Evolutionary conservation across 2,113 vertebrate genomes (phyloP).

Genomic region (Felis chaus): DNA sequence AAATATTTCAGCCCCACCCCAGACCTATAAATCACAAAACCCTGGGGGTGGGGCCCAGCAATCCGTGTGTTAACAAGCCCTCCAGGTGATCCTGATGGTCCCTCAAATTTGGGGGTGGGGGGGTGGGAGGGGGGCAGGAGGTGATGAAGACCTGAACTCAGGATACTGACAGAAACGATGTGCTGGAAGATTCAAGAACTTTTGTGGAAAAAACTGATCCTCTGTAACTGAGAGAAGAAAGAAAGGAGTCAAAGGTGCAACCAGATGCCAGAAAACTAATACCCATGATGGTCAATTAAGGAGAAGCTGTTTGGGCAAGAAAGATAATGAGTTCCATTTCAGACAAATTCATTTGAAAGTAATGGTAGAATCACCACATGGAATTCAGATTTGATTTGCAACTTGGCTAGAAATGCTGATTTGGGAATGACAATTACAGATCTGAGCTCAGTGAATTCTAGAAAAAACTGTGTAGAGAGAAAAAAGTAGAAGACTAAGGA

Average conservation of each 20-base stretch:
- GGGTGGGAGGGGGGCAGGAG: not conserved
- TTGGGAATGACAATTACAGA: conserved; percentile 43
- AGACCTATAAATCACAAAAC: not conserved
- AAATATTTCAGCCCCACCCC: not conserved
- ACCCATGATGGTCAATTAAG: conserved; percentile 46
- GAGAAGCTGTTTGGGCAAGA: conserved; percentile 1
- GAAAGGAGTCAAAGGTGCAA: conserved; percentile 32
- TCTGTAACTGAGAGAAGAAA: not conserved
- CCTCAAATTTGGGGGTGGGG: not conserved
- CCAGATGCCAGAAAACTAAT: conserved; percentile 18
- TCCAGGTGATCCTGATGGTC: not conserved
- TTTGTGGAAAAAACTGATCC: not conserved
- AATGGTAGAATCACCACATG: not conserved
- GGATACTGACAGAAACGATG: no score
- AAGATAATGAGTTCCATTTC: conserved; percentile 32
- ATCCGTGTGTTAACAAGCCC: not conserved
- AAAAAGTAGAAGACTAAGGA: not conserved
- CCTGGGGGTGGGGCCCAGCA: not conserved
- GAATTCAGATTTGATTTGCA: conserved; percentile 49
- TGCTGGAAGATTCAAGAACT: not conserved
- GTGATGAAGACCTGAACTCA: not conserved
- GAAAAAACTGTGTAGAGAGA: not conserved
- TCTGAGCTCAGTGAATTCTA: conserved; percentile 6
- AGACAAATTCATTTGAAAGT: conserved; percentile 1
- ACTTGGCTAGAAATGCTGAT: conserved; percentile 52